Evolutionary conservation across 2,888 invertebrate genomes (phyloP).

Genomic region (Monopis laevigella): DNA sequence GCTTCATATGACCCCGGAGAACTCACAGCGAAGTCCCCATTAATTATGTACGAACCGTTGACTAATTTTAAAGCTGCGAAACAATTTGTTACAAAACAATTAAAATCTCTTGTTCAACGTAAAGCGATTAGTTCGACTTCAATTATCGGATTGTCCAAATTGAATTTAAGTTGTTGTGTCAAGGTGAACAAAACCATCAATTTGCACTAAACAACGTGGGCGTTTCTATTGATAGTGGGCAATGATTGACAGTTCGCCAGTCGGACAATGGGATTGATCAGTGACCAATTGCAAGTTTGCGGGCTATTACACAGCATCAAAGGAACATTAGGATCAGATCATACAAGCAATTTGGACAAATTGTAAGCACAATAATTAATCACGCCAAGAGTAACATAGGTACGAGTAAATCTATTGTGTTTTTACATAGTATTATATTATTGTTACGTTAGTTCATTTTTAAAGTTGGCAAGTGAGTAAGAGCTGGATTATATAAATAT

Average conservation of each 20-base stretch:
- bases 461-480: too few species aligned
- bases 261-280: slow-evolving; percentile 40
- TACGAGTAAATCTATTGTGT: too few species aligned
- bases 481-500: too few species aligned
- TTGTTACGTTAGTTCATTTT: too few species aligned
- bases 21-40: slow-evolving; percentile 75
- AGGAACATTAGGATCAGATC: slow-evolving; percentile 34
- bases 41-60: slow-evolving; percentile 76
- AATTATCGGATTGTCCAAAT: slow-evolving; percentile 5
- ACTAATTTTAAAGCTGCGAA: slow-evolving; percentile 78
- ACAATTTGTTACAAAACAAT: slow-evolving; percentile 14
- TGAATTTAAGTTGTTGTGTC: slow-evolving; percentile 12
- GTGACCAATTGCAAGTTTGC: slow-evolving; percentile 33
- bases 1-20: slow-evolving; percentile 70
- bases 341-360: neutral
- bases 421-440: too few species aligned
- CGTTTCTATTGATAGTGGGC: slow-evolving; percentile 31
- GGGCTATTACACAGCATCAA: slow-evolving; percentile 45
- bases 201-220: slow-evolving; percentile 35
- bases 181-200: slow-evolving; percentile 30
- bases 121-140: too few species aligned
- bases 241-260: slow-evolving; percentile 34
- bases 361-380: too few species aligned
- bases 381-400: too few species aligned
- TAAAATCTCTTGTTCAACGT: too few species aligned